These are phyloP conservation scores for Equus przewalskii DNA, from an alignment of 2,113 vertebrate genomes.

Conservation along the genomic window DNA sequence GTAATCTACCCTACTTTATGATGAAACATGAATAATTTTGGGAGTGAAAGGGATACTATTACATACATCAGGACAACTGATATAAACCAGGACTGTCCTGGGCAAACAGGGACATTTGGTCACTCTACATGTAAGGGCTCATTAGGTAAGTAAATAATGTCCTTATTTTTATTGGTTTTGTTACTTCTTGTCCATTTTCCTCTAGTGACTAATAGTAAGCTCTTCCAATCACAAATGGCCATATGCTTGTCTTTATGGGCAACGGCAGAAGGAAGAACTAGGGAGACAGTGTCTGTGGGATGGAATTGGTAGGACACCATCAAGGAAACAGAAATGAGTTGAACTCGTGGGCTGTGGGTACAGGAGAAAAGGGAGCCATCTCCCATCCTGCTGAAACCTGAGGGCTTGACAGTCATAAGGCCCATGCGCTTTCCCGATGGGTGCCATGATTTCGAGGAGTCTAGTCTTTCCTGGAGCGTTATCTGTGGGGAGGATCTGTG, in stretches of 20 bases:
- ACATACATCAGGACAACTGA: background rate
- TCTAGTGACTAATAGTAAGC: background rate
- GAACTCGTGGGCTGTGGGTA: background rate
- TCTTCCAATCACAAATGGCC: background rate
- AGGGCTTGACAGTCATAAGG: background rate
- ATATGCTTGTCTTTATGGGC: background rate
- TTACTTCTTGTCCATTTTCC: background rate
- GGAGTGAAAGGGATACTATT: background rate
- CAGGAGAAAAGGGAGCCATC: background rate
- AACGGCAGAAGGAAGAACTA: background rate
- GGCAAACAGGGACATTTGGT: background rate
- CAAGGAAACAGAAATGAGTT: background rate
- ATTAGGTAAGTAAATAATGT: background rate
- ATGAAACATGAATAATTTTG: background rate
- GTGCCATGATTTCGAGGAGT: background rate
- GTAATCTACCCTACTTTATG: background rate
- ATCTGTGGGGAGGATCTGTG: background rate
- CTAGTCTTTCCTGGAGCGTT: background rate
- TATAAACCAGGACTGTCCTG: background rate
- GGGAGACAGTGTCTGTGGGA: background rate
- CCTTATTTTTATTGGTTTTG: slow-evolving; percentile 2
- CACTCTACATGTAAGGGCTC: background rate
- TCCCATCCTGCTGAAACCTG: background rate
- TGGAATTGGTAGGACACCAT: background rate
- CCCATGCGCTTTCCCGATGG: fast-evolving